Conservation (phyloP, 1,140 invertebrate genomes). For the Drosophila cardini region DNA sequence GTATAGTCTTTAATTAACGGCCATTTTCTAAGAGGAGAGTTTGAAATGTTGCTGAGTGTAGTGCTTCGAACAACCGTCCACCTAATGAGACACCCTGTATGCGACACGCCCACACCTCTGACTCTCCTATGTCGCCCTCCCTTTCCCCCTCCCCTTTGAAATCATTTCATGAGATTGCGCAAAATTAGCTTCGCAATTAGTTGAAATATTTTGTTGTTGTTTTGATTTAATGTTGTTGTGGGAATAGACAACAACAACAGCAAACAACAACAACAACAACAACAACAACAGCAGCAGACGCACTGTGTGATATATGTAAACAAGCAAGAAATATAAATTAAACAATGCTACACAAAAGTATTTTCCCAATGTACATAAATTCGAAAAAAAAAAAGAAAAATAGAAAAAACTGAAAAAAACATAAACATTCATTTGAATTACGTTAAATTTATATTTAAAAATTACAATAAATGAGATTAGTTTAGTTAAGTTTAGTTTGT, state of each 20-base stretch:
- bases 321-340: constrained; percentile 63
- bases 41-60: background rate
- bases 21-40: background rate
- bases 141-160: background rate
- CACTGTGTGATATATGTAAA: constrained; percentile 79
- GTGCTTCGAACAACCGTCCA: constrained; percentile 57
- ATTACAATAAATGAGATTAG: constrained; percentile 63
- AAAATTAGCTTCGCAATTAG: constrained; percentile 69
- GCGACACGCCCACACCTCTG: constrained; percentile 6
- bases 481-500: constrained; percentile 55
- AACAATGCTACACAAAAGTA: constrained; percentile 54
- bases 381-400: constrained; percentile 42
- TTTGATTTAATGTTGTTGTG: constrained; percentile 40
- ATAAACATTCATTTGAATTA: constrained; percentile 65
- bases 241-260: constrained; percentile 48
- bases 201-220: constrained; percentile 62
- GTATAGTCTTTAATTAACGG: background rate
- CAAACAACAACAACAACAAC: constrained; percentile 24
- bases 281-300: constrained; percentile 41
- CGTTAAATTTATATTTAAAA: constrained; percentile 47
- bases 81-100: constrained; percentile 66
- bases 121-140: background rate
- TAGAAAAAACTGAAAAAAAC: constrained; percentile 34
- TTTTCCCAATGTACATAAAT: constrained; percentile 64
- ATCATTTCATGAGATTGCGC: constrained; percentile 54